phyloP scores from a whole-genome alignment of 2,888 invertebrate genomes.

The Campaea margaritaria region DNA sequence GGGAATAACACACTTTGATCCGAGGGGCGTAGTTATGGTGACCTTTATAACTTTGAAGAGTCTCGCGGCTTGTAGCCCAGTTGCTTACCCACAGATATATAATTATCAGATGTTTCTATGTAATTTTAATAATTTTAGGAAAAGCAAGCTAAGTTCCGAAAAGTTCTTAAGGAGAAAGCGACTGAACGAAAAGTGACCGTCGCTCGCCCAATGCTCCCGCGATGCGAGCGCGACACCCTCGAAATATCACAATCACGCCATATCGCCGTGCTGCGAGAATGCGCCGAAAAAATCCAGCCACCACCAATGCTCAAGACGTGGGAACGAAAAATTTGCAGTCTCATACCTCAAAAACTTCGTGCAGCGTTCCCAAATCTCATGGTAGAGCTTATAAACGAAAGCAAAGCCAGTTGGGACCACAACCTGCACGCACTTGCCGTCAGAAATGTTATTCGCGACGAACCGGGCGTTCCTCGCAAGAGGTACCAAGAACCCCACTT shows the following conservation, averaged over 20 bases:
- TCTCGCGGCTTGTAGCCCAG: too few species aligned
- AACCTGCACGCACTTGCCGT: conserved; percentile 87
- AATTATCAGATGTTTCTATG: too few species aligned
- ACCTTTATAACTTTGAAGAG: too few species aligned
- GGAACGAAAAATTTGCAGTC: conserved; percentile 86
- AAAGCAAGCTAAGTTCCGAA: conserved; percentile 71
- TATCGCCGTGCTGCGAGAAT: conserved; percentile 82
- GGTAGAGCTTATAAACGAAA: conserved; percentile 82
- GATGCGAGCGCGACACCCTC: conserved; percentile 74
- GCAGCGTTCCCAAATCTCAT: conserved; percentile 83
- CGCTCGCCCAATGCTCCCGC: conserved; percentile 59
- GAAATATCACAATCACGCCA: conserved; percentile 81
- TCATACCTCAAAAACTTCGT: conserved; percentile 84
- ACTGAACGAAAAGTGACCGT: conserved; percentile 68
- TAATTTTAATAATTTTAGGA: conserved; percentile 61
- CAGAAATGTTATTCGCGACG: conserved; percentile 86
- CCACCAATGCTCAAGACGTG: conserved; percentile 86
- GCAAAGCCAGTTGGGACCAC: conserved; percentile 84
- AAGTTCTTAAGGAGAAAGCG: conserved; percentile 73
- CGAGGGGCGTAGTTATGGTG: too few species aligned
- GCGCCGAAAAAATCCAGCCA: conserved; percentile 84
- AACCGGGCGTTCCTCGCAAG: conserved; percentile 81
- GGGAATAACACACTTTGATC: too few species aligned
- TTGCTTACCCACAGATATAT: too few species aligned
- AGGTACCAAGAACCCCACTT: conserved; percentile 81